These are phyloP conservation scores for Umimayanthus chanpuru DNA, from an alignment of 92 coral and sea anemone genomes.

Conservation along the genomic window DNA sequence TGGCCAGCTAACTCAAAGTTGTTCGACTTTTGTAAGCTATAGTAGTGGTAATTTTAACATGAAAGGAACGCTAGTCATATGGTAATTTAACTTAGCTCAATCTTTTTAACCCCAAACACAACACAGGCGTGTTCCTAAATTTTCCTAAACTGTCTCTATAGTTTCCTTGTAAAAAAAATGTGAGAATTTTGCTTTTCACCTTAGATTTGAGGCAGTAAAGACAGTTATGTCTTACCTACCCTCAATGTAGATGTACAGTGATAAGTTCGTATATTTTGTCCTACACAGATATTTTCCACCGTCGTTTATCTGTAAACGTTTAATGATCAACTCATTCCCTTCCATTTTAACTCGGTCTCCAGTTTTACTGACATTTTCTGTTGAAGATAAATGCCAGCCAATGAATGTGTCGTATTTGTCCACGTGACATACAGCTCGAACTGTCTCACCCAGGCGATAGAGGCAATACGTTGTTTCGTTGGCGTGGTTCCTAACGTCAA, in stretches of 20 bases:
- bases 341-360: neutral
- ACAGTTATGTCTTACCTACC: neutral
- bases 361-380: neutral
- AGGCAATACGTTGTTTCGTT: slow-evolving; percentile 7
- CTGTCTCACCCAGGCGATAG: slow-evolving; percentile 33
- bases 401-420: slow-evolving; percentile 24
- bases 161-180: too few species aligned
- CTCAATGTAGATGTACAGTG: slow-evolving; percentile 18
- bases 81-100: neutral
- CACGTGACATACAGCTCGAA: slow-evolving; percentile 43
- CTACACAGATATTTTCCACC: slow-evolving; percentile 28
- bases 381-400: slow-evolving; percentile 15
- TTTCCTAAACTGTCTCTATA: neutral
- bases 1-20: too few species aligned
- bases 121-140: too few species aligned
- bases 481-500: neutral
- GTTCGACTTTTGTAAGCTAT: too few species aligned
- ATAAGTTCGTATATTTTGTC: slow-evolving; percentile 22
- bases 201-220: neutral
- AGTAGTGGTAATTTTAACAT: neutral
- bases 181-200: too few species aligned
- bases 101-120: too few species aligned
- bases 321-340: neutral
- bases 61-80: too few species aligned
- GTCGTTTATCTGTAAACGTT: neutral